Evolutionary conservation across 2,888 invertebrate genomes (phyloP).

Genomic region (Pandemis corylana): DNA sequence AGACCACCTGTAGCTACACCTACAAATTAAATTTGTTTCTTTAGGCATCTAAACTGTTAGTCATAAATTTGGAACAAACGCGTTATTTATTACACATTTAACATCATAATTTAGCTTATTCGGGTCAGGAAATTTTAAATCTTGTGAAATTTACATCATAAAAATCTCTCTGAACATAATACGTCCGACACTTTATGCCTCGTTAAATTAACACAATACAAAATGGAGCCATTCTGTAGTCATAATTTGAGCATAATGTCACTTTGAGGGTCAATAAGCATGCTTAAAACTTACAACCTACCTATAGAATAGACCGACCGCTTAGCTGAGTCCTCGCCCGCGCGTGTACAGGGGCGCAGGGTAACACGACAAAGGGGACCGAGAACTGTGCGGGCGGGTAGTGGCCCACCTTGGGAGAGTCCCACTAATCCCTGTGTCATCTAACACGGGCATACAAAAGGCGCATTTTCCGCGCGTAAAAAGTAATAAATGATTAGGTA

Average conservation of each 20-base stretch:
- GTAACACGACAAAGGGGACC: no score
- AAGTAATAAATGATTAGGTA: no score
- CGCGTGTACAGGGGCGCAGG: no score
- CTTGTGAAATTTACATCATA: conserved; percentile 59
- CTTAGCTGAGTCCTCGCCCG: no score
- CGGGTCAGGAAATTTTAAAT: conserved; percentile 70
- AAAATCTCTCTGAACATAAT: conserved; percentile 55
- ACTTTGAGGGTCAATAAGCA: not conserved
- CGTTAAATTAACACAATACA: conserved; percentile 69
- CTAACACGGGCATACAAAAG: no score
- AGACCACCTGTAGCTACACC: not conserved
- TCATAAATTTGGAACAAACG: not conserved
- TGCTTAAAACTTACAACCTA: not conserved
- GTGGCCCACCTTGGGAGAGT: no score
- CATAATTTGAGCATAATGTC: no score
- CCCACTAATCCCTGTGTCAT: no score
- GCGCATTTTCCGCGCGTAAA: no score
- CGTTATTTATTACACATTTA: conserved; percentile 26
- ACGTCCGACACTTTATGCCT: conserved; percentile 62
- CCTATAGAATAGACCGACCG: no score
- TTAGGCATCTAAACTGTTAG: not conserved
- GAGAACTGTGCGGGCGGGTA: no score
- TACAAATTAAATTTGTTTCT: not conserved
- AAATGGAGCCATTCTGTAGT: conserved; percentile 53
- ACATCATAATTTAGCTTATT: conserved; percentile 53